Base-by-base conservation (phyloP, 2,888 invertebrate species). In the Calliopum simillimum region DNA sequence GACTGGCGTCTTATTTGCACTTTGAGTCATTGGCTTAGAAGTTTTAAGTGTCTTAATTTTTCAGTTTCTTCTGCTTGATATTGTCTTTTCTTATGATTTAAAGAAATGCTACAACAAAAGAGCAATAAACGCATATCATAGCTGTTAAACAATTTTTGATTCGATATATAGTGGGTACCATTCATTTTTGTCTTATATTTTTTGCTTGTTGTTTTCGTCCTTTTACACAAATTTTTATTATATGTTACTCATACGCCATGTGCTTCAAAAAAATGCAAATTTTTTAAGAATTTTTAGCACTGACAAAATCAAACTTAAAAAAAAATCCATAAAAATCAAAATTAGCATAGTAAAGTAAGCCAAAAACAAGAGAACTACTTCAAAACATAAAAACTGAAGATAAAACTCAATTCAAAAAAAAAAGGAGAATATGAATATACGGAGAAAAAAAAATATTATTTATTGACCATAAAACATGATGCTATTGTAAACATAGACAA, bases 41-140 rank as follows among this genome's bases (percentile, higher is more conserved):
- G 33, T 2, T 8, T 33, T 33, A 33, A 33, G 8, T 33, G 33
- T 33, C 8, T 8, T 33, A 33, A 8, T 33, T 33, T 8, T 25
- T 25, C n/a, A n/a, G n/a, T 33, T 33, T 2, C 8, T 33, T 33
- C 1, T 33, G 5, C 5, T 33, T 5, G 8, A 1, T 8, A 33
- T 5, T 33, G 8, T 8, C 4, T 33, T 6, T 8, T 33, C 4
- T 33, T 33, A 33, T 21, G 53, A 21, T 53, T 8, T 53, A 5
- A 21, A 6, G 8, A 8, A 33, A 33, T 8, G 33, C 19, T 23
- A 12, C 2, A 23, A 23, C 23, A 53, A 23, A 13, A 14, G 19
- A 53, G 53, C 53, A 53, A 53, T 53, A 53, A 21, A 23, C 53
- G 33, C 33, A 53, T 53, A 53, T 53, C 53, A 53, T 23, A 53